Conservation (phyloP, 2,113 vertebrate genomes). For the Chrysemys picta region DNA sequence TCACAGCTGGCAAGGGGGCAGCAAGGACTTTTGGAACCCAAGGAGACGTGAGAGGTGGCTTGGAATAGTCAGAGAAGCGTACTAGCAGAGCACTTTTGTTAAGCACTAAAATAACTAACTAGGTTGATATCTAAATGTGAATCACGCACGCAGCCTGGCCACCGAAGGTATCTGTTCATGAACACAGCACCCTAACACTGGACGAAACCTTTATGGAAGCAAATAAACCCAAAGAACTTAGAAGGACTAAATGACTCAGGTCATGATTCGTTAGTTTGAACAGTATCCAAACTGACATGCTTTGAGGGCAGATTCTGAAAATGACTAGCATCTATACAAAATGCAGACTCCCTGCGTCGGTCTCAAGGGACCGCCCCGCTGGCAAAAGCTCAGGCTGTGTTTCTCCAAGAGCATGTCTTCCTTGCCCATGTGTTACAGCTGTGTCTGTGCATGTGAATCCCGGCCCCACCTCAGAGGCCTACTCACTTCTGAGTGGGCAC, state of each 20-base stretch:
- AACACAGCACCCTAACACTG: not conserved
- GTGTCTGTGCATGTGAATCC: not conserved
- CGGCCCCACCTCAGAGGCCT: not conserved
- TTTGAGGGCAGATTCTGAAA: not conserved
- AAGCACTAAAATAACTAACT: not conserved
- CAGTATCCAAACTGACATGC: not conserved
- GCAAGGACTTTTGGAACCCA: not conserved
- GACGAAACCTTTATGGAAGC: not conserved
- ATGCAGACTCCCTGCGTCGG: not conserved
- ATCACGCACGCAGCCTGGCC: not conserved
- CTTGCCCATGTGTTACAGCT: not conserved
- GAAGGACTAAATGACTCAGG: not conserved
- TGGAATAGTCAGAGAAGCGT: accelerated
- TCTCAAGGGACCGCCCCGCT: not conserved
- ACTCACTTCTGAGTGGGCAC: not conserved
- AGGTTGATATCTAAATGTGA: not conserved
- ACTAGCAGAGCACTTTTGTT: accelerated
- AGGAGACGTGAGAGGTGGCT: not conserved
- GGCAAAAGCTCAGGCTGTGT: not conserved
- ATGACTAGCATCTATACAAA: not conserved
- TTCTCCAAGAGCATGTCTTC: not conserved
- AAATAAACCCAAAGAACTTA: not conserved
- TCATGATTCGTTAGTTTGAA: not conserved
- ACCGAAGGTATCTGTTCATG: not conserved
- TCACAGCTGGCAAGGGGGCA: not conserved